Evolutionary conservation across 2,113 vertebrate species (phyloP).

Genomic region (Hypocryptadius cinnamomeus): DNA sequence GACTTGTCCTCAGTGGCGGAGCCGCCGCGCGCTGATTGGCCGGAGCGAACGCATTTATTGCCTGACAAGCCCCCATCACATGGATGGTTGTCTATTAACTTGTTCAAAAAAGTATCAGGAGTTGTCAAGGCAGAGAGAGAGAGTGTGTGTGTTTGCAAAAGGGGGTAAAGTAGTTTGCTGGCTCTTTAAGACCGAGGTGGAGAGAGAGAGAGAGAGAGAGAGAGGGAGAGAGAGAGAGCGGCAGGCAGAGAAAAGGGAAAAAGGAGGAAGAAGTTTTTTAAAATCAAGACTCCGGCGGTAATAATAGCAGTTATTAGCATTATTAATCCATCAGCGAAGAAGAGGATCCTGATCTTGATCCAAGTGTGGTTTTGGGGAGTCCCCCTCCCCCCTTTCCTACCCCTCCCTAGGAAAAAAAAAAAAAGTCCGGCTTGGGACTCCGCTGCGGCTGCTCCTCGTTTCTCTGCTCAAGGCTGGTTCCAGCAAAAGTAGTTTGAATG

Average conservation of each 20-base stretch:
- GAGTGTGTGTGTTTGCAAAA: slow-evolving; percentile 71
- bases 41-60: slow-evolving; percentile 94
- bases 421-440: slow-evolving; percentile 34
- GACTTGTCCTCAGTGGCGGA: slow-evolving; percentile 73
- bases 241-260: slow-evolving; percentile 52
- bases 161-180: slow-evolving; percentile 87
- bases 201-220: background rate
- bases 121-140: slow-evolving; percentile 93
- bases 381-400: slow-evolving; percentile 62
- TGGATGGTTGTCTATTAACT: slow-evolving; percentile 99
- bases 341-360: slow-evolving; percentile 49
- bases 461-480: slow-evolving; percentile 8
- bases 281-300: slow-evolving; percentile 54
- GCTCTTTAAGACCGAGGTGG: slow-evolving; percentile 81
- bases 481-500: slow-evolving; percentile 82
- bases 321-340: slow-evolving; percentile 53
- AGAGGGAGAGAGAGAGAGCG: background rate
- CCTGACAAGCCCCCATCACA: slow-evolving; percentile 96
- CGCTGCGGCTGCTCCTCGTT: slow-evolving; percentile 16
- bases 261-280: slow-evolving; percentile 72
- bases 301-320: slow-evolving; percentile 58
- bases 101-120: slow-evolving; percentile 99
- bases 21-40: slow-evolving; percentile 89
- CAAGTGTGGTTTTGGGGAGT: slow-evolving; percentile 52
- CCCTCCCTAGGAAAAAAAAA: slow-evolving; percentile 51